Percentiles rank a stretch among this genome's conserved stretches.
phyloP scores from a whole-genome alignment of 1,140 invertebrate genomes.

The Drosophila sechellia region DNA sequence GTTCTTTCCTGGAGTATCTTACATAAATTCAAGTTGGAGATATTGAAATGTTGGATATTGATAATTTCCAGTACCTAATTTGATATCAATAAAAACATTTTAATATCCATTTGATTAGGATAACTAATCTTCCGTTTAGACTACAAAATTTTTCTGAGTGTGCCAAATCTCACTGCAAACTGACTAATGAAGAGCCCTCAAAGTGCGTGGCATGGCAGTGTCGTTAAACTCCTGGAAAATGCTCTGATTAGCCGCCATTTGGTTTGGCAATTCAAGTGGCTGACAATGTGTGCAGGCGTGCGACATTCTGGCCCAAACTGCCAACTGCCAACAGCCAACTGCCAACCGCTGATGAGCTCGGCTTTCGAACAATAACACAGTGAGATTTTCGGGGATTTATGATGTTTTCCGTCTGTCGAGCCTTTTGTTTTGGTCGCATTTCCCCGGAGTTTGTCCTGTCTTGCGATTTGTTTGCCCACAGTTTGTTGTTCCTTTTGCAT shows the following conservation, averaged over 20 bases:
- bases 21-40: background rate
- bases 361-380: conserved; percentile 77
- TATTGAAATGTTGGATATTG: background rate
- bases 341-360: conserved; percentile 67
- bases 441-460: conserved; percentile 35
- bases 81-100: too few species aligned
- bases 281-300: conserved; percentile 35
- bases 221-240: conserved; percentile 65
- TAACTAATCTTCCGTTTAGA: background rate
- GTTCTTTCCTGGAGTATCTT: too few species aligned
- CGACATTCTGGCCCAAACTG: conserved; percentile 15
- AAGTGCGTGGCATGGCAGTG: conserved; percentile 32
- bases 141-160: background rate
- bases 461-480: conserved; percentile 75
- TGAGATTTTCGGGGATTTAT: conserved; percentile 78
- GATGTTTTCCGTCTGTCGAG: conserved; percentile 54
- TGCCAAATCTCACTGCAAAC: conserved; percentile 40
- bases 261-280: conserved; percentile 47
- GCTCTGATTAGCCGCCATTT: conserved; percentile 65
- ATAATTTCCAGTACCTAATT: too few species aligned
- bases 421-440: conserved; percentile 58
- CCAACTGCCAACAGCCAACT: conserved; percentile 5
- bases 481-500: conserved; percentile 62
- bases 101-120: too few species aligned
- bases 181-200: conserved; percentile 33